Base-by-base conservation (phyloP, 2,113 vertebrate genomes). In the Cebidichthys violaceus region DNA sequence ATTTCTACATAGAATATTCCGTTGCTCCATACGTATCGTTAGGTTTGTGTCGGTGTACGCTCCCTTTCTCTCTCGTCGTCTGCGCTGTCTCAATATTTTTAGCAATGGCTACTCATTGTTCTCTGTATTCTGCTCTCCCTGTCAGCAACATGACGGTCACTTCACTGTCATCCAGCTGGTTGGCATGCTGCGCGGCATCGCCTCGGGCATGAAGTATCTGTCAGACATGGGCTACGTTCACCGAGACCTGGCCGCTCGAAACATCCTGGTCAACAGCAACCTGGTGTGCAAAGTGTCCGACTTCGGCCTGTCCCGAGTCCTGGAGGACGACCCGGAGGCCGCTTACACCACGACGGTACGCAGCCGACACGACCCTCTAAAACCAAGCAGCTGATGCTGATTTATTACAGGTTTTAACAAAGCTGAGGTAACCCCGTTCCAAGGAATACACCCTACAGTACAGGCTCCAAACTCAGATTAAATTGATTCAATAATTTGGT, bases 151-250 rank as follows among this genome's bases (percentile, higher is more conserved):
- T 6, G 98, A 99, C 50, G 97, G 98, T 75, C 96, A 97, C 74
- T 99, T 99, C 91, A 99, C 98, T 0, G 96, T 99, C 70, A 99
- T 99, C 92, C 98, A 99, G 96, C 67, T 99, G 94, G 98, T 99
- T 60, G 98, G 98, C 75, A 99, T 99, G 96, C 96, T 99, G 55
- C 97, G 98, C 64, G 98, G 98, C 90, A 99, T 99, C 17, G 97
- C 97, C 70, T 97, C 98, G 0, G 98, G 98, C 59, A 99, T 99
- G 98, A 99, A 98, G 94, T 99, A 99, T 83, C 95, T 99, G 83
- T 98, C 98, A 14, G 98, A 99, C 89, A 99, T 98, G 97, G 99
- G 97, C 84, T 99, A 99, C 4, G 97, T 99, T 68, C 98, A 99
- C 90, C 92, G 98, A 74, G 98, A 99, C 83, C 95, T 99, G 37